Base-by-base conservation (phyloP, 2,113 vertebrate genomes). In the Salvelinus sp. region DNA sequence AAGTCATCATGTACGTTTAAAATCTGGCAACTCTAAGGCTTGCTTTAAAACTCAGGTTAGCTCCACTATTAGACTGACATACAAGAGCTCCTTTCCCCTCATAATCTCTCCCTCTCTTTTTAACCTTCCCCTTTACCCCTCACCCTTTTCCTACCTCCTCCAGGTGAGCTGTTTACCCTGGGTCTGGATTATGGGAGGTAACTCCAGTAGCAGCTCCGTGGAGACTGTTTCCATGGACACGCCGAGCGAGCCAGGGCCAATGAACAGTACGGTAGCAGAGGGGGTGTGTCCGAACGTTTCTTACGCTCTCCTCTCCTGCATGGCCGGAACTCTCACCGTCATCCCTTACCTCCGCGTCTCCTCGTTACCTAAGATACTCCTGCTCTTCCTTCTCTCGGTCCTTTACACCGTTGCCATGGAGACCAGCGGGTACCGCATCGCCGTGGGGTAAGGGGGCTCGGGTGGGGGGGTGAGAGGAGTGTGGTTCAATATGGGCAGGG, bases 91-190 rank as follows among this genome's bases (percentile, higher is more conserved):
- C 1, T 14, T 13, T 28, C 12, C 23, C 25, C 9, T 6, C 63
- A 10, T 14, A 30, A 6, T 25, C 63, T 28, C 10, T 22, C 22
- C 25, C 22, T 2, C 13, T 28, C n/a, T 65, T 6, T 28, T 28
- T 12, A 23, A 65, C 28, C 25, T 14, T n/a, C 10, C 63, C 25
- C 63, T 10, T 14, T 65, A 3, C n/a, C 22, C 16, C 28, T 6
- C 14, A 7, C 16, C 13, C 28, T 13, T 27, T 20, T 4, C 60
- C 23, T 6, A 18, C 5, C 28, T 3, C 22, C 65, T 67, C 16
- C 87, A 99, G 98, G 95, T 96, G 88, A 94, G 93, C 47, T 98
- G 96, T 81, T 95, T 99, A 89, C 96, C 96, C 33, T 97, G 95
- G 96, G 90, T 92, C 64, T 93, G 91, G 92, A 89, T 86, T 69